Base-by-base conservation (phyloP, 2,888 invertebrate species). In the Cartodere bifasciata region DNA sequence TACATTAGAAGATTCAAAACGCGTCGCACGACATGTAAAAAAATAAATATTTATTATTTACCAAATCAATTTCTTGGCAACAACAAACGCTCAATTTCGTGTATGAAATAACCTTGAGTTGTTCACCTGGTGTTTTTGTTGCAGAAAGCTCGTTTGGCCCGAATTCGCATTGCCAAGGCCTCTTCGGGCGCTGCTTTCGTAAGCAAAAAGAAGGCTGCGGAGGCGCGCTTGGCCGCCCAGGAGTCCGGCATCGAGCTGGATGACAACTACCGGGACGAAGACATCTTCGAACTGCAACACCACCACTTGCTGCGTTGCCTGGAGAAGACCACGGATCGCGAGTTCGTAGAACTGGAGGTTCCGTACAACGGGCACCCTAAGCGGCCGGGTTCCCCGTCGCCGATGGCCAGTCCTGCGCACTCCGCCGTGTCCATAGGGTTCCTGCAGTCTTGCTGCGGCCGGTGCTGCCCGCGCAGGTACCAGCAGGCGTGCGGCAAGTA, bases 141-240 rank as follows among this genome's bases (percentile, higher is more conserved):
- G 24, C 77, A 98, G 98, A 97, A 97, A 88, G 97, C 98, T 16
- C 81, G 98, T 34, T 71, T 97, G 59, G 95, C 97, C 17, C 80
- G 98, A 39, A 98, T 98, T 53, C 82, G 94, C 38, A 95, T 98
- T 58, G 97, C 97, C 32, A 98, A 98, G 62, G 97, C 95, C 31
- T 97, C 97, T 2, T 94, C 92, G 11, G 95, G 97, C 3, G 97
- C 95, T 3, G 97, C 97, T 2, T 94, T 98, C 62, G 91, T 97
- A 45, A 87, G 79, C 57, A 95, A 95, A 70, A 98, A 98, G 75
- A 95, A 95, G 60, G 94, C 95, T 2, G 92, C 92, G 2, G 97
- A 98, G 56, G 94, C 91, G 1, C 70, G 94, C 26, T 70, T 94
- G 50, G 90, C 90, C 31, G 87, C 91, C 29, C 83, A 86, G 64